These are phyloP conservation scores for Campylomormyrus numenius DNA, from an alignment of 2,113 vertebrate genomes.

Conservation along the genomic window DNA sequence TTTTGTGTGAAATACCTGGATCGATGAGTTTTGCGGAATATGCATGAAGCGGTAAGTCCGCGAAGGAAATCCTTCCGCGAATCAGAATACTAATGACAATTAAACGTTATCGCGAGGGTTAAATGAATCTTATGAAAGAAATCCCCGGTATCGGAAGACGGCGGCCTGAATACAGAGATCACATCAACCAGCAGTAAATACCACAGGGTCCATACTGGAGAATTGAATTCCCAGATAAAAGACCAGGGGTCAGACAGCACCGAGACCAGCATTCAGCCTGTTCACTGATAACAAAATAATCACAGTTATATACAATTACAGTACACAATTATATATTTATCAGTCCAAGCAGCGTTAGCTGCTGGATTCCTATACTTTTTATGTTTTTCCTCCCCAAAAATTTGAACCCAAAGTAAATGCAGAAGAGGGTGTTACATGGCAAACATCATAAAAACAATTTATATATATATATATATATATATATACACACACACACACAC, in stretches of 20 bases:
- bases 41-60: neutral
- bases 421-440: neutral
- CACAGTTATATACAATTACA: neutral
- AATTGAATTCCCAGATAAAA: neutral
- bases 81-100: constrained; percentile 4
- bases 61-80: neutral
- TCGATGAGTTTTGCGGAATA: constrained; percentile 3
- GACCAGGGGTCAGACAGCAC: neutral
- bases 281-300: neutral
- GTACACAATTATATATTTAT: neutral
- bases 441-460: neutral
- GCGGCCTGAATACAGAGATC: neutral
- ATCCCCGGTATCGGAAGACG: neutral
- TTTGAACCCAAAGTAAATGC: neutral
- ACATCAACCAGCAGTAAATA: neutral
- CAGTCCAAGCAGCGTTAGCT: neutral
- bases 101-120: constrained; percentile 13
- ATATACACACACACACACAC: too few species aligned
- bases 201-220: neutral
- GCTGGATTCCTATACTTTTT: neutral
- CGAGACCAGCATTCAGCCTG: neutral
- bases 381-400: neutral
- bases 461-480: neutral
- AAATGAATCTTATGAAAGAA: neutral
- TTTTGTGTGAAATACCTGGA: constrained; percentile 9